Evolutionary conservation across 2,113 vertebrate genomes (phyloP).

Genomic region (Xenus cinereus): DNA sequence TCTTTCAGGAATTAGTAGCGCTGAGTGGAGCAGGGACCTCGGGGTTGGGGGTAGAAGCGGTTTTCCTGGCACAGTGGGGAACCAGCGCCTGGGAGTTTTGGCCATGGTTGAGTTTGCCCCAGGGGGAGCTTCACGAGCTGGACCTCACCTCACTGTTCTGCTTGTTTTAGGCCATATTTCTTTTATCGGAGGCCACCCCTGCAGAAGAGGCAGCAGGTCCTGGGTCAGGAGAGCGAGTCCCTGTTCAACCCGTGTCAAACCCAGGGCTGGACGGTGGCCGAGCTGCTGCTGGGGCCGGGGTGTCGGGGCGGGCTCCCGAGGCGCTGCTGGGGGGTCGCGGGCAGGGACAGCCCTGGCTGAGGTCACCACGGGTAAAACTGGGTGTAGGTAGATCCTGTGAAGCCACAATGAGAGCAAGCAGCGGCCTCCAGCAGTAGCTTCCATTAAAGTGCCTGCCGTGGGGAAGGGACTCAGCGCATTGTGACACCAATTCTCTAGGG

Average conservation of each 20-base stretch:
- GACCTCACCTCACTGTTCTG: neutral
- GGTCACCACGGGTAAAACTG: neutral
- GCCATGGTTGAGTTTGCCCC: neutral
- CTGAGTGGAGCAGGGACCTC: neutral
- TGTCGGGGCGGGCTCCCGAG: neutral
- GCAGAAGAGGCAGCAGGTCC: neutral
- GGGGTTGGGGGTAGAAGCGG: no score
- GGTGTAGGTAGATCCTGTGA: neutral
- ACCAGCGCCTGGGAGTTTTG: neutral
- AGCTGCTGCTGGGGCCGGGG: neutral
- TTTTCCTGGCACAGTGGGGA: neutral
- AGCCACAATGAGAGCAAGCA: neutral
- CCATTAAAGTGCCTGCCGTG: neutral
- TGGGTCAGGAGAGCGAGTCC: rapidly evolving
- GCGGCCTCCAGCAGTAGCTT: neutral
- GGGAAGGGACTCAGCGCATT: neutral
- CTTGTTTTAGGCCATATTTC: neutral
- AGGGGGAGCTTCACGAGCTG: neutral
- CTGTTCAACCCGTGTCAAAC: neutral
- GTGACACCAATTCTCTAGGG: neutral
- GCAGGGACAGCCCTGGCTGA: neutral
- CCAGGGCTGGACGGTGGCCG: rapidly evolving
- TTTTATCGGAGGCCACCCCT: neutral
- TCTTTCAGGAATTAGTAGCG: neutral
- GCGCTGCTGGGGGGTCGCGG: neutral